A percentile compares a stretch with the other conserved stretches of the same genome.
Conservation (phyloP, 2,797 vertebrate species). For the Sebastes taczanowskii region DNA sequence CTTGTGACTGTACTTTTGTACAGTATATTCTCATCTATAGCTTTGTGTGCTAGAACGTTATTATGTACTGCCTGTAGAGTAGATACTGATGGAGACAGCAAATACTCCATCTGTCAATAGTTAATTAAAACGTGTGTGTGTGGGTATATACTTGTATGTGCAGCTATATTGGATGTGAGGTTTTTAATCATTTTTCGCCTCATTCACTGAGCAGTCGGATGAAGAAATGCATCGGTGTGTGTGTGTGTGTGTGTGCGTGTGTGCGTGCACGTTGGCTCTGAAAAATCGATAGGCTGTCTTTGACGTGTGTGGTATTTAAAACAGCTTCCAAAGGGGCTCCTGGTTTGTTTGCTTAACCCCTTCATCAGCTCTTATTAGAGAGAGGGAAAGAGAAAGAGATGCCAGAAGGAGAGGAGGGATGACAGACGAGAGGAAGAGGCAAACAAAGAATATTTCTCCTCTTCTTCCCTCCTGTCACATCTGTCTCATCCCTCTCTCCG, state of each 20-base stretch:
- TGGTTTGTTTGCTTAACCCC: conserved; percentile 42
- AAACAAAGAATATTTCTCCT: not conserved
- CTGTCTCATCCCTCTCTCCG: conserved; percentile 26
- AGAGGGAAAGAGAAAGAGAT: not conserved
- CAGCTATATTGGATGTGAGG: not conserved
- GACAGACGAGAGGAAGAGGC: not conserved
- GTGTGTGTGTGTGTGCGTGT: not conserved
- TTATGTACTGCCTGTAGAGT: not conserved
- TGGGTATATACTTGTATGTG: not conserved
- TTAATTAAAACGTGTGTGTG: conserved; percentile 44
- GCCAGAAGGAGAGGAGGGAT: not conserved
- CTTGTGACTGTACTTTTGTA: not conserved
- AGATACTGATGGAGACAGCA: not conserved
- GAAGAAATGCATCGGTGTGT: not conserved
- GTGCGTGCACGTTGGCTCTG: not conserved
- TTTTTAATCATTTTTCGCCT: conserved; percentile 8
- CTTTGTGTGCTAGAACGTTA: not conserved
- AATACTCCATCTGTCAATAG: conserved; percentile 29
- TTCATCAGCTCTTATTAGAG: conserved; percentile 19
- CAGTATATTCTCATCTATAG: not conserved
- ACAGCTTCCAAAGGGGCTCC: not conserved
- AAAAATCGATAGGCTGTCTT: conserved; percentile 42
- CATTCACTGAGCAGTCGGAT: conserved; percentile 7
- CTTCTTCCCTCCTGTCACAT: not conserved
- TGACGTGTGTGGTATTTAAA: conserved; percentile 46